phyloP scores from a whole-genome alignment of 2,113 vertebrate species.

The Nothobranchius furzeri region DNA sequence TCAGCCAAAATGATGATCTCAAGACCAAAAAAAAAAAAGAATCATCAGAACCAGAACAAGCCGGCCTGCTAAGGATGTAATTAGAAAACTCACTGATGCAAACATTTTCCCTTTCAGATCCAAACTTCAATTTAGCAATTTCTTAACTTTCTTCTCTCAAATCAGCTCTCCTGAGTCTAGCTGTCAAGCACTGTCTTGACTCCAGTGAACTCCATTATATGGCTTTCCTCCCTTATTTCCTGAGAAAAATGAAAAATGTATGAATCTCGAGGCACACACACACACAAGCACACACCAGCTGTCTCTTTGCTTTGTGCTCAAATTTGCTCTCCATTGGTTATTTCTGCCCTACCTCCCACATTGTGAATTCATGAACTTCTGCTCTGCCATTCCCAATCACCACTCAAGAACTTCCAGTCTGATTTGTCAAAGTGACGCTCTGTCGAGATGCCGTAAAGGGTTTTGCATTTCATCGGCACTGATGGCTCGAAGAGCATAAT shows the following conservation, averaged over 20 bases:
- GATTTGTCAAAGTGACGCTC: conserved; percentile 63
- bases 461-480: conserved; percentile 53
- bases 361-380: conserved; percentile 62
- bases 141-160: background rate
- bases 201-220: conserved; percentile 16
- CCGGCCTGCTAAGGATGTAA: too few species aligned
- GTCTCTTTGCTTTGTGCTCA: conserved; percentile 28
- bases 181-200: conserved; percentile 18
- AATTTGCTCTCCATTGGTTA: conserved; percentile 32
- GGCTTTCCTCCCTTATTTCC: conserved; percentile 7
- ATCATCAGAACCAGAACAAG: too few species aligned
- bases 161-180: conserved; percentile 1
- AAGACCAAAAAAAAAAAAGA: too few species aligned
- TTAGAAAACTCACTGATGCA: too few species aligned
- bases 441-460: conserved; percentile 58
- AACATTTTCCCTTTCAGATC: too few species aligned
- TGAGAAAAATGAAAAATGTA: conserved; percentile 59
- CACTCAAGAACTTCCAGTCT: conserved; percentile 39
- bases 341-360: conserved; percentile 45
- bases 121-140: too few species aligned
- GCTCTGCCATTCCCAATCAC: conserved; percentile 59
- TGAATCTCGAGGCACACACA: conserved; percentile 21
- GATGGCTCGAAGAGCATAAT: conserved; percentile 56
- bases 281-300: conserved; percentile 40
- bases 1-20: too few species aligned